Percentiles rank a stretch among this genome's conserved stretches.
phyloP scores from a whole-genome alignment of 1,140 invertebrate genomes.

The Drosophila ananassae region DNA sequence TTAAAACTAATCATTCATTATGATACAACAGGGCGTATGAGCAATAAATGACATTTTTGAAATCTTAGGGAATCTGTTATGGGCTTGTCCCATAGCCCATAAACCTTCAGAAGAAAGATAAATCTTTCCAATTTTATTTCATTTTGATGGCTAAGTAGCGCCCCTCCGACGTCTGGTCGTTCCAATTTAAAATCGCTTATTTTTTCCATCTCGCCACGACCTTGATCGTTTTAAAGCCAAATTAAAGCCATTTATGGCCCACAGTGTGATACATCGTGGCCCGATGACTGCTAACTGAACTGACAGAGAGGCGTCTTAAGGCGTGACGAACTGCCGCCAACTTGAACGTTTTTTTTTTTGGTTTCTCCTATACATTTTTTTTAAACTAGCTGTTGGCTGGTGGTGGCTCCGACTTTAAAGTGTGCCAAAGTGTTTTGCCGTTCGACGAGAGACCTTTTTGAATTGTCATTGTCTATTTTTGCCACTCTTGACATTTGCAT shows the following conservation, averaged over 20 bases:
- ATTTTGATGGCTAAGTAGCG: conserved; percentile 30
- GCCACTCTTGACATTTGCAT: conserved; percentile 78
- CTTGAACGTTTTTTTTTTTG: conserved; percentile 26
- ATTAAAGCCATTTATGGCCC: conserved; percentile 77
- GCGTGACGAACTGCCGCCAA: conserved; percentile 78
- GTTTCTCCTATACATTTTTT: conserved; percentile 1
- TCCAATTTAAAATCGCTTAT: conserved; percentile 49
- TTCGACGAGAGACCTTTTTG: conserved; percentile 66
- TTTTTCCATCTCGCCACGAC: conserved; percentile 35
- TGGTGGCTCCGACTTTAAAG: conserved; percentile 60
- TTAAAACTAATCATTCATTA: too few species aligned
- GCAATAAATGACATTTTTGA: not conserved
- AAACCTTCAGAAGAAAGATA: conserved; percentile 18
- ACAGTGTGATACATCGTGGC: conserved; percentile 57
- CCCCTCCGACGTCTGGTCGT: conserved; percentile 33
- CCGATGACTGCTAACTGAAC: conserved; percentile 64
- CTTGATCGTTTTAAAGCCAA: conserved; percentile 59
- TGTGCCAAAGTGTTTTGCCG: conserved; percentile 75
- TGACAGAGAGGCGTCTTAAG: conserved; percentile 72
- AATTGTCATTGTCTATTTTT: conserved; percentile 74
- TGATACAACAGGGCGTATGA: not conserved
- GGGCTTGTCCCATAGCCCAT: not conserved
- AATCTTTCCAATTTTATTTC: conserved; percentile 24
- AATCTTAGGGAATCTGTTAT: too few species aligned
- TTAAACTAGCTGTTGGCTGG: not conserved